These are phyloP conservation scores for Olivierus martensii DNA, from an alignment of 1,140 invertebrate genomes.

Conservation along the genomic window DNA sequence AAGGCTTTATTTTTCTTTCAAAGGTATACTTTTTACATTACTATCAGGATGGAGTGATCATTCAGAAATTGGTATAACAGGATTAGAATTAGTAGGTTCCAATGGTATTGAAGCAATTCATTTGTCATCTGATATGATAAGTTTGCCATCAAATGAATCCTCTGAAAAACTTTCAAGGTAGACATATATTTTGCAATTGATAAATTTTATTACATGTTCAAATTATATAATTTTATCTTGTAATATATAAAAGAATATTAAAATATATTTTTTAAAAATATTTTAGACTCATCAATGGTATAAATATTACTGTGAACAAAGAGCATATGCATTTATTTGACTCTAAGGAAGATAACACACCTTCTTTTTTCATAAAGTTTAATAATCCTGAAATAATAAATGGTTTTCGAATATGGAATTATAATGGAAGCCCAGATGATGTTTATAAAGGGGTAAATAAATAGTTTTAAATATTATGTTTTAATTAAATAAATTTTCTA, in stretches of 20 bases:
- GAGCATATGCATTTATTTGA: conserved; percentile 38
- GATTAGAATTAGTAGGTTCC: conserved; percentile 1
- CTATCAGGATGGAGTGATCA: background rate
- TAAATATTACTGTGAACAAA: conserved; percentile 31
- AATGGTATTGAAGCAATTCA: conserved; percentile 28
- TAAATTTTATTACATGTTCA: background rate
- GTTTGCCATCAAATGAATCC: background rate
- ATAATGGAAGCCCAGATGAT: conserved; percentile 54
- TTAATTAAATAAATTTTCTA: too few species aligned
- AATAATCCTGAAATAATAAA: conserved; percentile 22
- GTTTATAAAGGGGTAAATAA: conserved; percentile 54
- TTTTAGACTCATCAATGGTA: conserved; percentile 32
- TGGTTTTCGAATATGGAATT: conserved; percentile 60
- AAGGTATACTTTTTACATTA: too few species aligned
- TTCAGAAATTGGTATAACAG: background rate
- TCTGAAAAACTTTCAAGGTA: background rate
- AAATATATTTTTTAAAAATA: background rate
- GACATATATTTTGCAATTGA: background rate
- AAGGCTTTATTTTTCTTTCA: too few species aligned
- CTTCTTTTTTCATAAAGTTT: conserved; percentile 24
- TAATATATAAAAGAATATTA: background rate
- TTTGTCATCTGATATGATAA: conserved; percentile 19
- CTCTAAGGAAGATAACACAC: conserved; percentile 31
- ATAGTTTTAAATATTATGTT: background rate
- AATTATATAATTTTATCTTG: too few species aligned